These are phyloP conservation scores for Protophormia terraenovae DNA, from an alignment of 2,888 invertebrate genomes.

Conservation along the genomic window DNA sequence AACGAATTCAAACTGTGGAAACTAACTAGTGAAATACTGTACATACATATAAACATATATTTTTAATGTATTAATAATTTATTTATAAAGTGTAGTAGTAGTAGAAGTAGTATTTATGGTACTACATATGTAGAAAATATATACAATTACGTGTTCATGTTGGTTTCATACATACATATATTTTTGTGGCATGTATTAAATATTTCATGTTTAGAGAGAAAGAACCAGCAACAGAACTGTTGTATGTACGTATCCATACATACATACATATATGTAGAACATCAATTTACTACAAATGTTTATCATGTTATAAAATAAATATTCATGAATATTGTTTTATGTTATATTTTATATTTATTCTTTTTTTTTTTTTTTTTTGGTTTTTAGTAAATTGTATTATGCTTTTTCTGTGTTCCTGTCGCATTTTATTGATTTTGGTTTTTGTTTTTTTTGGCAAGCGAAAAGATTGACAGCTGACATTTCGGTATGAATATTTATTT, in stretches of 20 bases:
- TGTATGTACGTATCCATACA: no score
- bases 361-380: not conserved
- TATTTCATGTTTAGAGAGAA: constrained; percentile 28
- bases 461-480: constrained; percentile 69
- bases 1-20: no score
- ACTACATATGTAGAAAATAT: not conserved
- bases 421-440: constrained; percentile 48
- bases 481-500: constrained; percentile 68
- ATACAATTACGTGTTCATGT: not conserved
- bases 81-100: not conserved
- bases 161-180: not conserved
- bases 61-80: not conserved
- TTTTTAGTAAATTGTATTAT: constrained; percentile 5
- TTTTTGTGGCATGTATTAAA: constrained; percentile 29
- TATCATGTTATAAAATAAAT: constrained; percentile 57
- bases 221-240: not conserved
- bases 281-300: constrained; percentile 37
- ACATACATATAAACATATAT: no score
- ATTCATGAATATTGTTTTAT: constrained; percentile 60
- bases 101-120: not conserved
- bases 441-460: constrained; percentile 53
- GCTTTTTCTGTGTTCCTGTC: constrained; percentile 18
- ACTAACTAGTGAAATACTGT: no score
- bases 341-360: constrained; percentile 4
- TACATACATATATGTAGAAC: no score